Percentiles rank a stretch among this genome's conserved stretches.
These are phyloP conservation scores for Porites lutea DNA, from an alignment of 64 coral and sea anemone genomes.

Conservation along the genomic window DNA sequence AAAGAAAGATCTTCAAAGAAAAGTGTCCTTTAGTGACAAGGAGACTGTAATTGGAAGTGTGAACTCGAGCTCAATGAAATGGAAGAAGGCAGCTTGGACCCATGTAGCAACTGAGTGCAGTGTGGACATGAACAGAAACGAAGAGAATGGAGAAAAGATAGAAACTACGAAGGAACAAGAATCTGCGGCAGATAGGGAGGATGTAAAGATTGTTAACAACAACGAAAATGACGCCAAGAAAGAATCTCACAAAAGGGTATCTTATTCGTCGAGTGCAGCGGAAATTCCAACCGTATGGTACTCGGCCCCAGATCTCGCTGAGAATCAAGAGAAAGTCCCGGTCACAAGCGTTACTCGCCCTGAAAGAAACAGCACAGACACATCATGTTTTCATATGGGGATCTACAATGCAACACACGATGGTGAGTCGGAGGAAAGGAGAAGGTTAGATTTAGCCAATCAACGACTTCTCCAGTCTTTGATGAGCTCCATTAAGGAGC, in stretches of 20 bases:
- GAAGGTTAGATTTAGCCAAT: not conserved
- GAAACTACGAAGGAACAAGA: not conserved
- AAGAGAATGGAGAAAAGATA: not conserved
- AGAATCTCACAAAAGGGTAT: not conserved
- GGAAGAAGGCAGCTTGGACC: not conserved
- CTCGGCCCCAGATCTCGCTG: not conserved
- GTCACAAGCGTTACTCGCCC: not conserved
- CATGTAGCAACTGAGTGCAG: not conserved
- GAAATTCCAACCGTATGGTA: not conserved
- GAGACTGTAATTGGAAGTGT: slow-evolving; percentile 15
- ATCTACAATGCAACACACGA: not conserved
- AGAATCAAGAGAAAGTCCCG: not conserved
- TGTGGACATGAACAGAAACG: not conserved
- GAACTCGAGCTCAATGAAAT: not conserved
- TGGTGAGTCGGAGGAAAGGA: not conserved
- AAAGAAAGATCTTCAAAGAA: not conserved
- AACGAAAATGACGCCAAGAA: not conserved
- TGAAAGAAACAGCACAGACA: not conserved
- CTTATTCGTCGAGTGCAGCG: not conserved
- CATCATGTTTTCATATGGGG: not conserved
- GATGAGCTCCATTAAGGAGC: not conserved
- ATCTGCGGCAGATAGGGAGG: not conserved
- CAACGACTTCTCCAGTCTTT: slow-evolving; percentile 10
- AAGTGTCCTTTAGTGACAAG: slow-evolving; percentile 5
- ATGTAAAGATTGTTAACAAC: not conserved